A percentile compares a stretch with the other conserved stretches of the same genome.
phyloP scores from a whole-genome alignment of 2,888 invertebrate species.

The Chelonus formosanus region DNA sequence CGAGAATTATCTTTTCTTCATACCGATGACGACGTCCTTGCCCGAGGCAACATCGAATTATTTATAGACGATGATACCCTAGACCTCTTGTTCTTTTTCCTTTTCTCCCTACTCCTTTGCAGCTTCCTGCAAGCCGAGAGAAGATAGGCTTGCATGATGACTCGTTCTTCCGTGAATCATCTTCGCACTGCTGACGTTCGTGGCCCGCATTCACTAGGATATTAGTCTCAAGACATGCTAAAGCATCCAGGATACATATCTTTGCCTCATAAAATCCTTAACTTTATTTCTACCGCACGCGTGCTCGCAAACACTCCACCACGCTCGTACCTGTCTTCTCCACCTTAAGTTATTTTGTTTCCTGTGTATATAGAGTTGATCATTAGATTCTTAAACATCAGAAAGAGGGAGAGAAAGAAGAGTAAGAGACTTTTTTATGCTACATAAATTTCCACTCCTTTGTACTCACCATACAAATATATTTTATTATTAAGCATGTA shows the following conservation, averaged over 20 bases:
- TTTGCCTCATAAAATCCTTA: conserved; percentile 26
- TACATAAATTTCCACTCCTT: no score
- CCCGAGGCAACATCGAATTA: conserved; percentile 59
- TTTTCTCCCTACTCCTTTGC: conserved; percentile 29
- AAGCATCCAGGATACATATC: conserved; percentile 30
- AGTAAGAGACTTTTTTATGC: neutral
- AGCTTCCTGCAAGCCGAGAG: conserved; percentile 31
- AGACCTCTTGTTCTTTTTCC: conserved; percentile 44
- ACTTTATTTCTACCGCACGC: conserved; percentile 26
- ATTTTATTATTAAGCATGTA: neutral
- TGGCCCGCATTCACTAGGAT: conserved; percentile 40
- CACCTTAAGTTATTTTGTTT: conserved; percentile 22
- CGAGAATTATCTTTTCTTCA: conserved; percentile 24
- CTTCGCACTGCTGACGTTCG: conserved; percentile 45
- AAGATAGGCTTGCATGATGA: conserved; percentile 6
- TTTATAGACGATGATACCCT: conserved; percentile 64
- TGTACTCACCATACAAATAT: no score
- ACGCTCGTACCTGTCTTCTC: conserved; percentile 16
- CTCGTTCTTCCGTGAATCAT: conserved; percentile 49
- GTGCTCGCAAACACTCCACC: conserved; percentile 25
- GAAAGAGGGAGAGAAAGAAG: neutral
- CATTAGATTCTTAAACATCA: neutral
- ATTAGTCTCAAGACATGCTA: conserved; percentile 25
- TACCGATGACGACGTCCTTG: conserved; percentile 56
- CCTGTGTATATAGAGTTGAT: conserved; percentile 9